Percentiles rank a stretch among this genome's conserved stretches.
These are phyloP conservation scores for Saccostrea glomerata DNA, from an alignment of 1,140 invertebrate genomes.

Conservation along the genomic window DNA sequence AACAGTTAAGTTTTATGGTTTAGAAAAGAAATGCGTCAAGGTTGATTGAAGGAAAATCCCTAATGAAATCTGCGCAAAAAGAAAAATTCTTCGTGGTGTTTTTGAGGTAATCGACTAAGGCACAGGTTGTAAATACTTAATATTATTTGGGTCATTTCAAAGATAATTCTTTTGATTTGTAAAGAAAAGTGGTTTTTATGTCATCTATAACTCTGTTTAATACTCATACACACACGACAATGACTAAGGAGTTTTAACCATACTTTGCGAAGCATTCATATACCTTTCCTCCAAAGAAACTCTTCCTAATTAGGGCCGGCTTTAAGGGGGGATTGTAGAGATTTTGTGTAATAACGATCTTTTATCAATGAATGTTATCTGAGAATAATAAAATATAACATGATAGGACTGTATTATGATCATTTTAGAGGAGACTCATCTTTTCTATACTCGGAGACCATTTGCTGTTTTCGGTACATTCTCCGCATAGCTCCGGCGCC, in stretches of 20 bases:
- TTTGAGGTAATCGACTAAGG: neutral
- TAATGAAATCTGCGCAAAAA: neutral
- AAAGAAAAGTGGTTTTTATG: constrained; percentile 34
- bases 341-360: constrained; percentile 35
- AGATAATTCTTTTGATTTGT: constrained; percentile 37
- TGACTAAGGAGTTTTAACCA: constrained; percentile 28
- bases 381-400: constrained; percentile 3
- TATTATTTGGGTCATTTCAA: constrained; percentile 38
- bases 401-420: neutral
- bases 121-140: constrained; percentile 22
- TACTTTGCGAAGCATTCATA: constrained; percentile 15
- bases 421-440: neutral
- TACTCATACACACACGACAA: neutral
- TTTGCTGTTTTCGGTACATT: neutral
- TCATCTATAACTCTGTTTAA: constrained; percentile 24
- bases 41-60: neutral
- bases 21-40: neutral
- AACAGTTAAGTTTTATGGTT: neutral
- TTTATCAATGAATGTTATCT: constrained; percentile 38
- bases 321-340: constrained; percentile 25
- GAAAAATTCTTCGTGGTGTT: neutral
- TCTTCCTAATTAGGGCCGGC: constrained; percentile 15
- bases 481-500: neutral
- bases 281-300: neutral
- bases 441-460: constrained; percentile 4